Evolutionary conservation across 2,797 vertebrate species (phyloP).

Genomic region (Perdix hodgsoniae): DNA sequence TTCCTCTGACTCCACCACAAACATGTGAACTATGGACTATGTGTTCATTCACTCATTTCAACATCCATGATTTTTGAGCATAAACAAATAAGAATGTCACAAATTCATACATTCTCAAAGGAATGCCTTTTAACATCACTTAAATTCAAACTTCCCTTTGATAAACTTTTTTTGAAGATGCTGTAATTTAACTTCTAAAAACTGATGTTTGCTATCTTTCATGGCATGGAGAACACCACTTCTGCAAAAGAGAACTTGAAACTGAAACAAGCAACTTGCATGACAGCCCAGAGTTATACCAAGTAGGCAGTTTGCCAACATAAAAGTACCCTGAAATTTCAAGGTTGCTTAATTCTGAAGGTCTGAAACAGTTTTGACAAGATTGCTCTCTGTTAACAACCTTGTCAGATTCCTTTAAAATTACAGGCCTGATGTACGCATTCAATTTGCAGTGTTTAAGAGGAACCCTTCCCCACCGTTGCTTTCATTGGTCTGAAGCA

Average conservation of each 20-base stretch:
- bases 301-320: not conserved
- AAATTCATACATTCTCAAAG: not conserved
- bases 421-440: constrained; percentile 31
- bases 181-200: not conserved
- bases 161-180: not conserved
- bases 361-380: not conserved
- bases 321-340: constrained; percentile 28
- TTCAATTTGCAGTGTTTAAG: constrained; percentile 49
- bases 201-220: not conserved
- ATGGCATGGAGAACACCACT: fast-evolving
- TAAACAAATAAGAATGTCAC: not conserved
- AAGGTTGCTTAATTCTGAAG: not conserved
- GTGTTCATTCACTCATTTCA: not conserved
- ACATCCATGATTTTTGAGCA: not conserved
- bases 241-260: not conserved
- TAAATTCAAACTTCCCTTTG: not conserved
- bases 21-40: not conserved
- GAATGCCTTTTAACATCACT: not conserved
- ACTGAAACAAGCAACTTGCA: not conserved
- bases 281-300: not conserved
- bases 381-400: not conserved
- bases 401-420: constrained; percentile 68
- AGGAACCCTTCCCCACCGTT: constrained; percentile 32
- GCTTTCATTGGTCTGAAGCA: constrained; percentile 52
- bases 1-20: not conserved